Percentiles rank a stretch among this genome's conserved stretches.
These are phyloP conservation scores for Gryon sp. DNA, from an alignment of 1,140 invertebrate species.

Conservation along the genomic window DNA sequence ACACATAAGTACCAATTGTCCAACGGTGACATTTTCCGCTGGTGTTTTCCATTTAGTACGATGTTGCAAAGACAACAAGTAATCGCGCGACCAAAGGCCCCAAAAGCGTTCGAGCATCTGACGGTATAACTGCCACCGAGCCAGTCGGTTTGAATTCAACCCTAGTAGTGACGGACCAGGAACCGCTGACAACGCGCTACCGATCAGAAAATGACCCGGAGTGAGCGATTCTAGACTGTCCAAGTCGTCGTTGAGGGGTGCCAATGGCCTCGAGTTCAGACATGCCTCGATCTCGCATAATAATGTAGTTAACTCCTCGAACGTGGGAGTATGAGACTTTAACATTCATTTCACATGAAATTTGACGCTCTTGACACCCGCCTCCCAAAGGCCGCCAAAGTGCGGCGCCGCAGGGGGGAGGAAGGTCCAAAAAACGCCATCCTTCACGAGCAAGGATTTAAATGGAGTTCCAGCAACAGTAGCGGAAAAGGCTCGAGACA, in stretches of 20 bases:
- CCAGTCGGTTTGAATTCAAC: too few species aligned
- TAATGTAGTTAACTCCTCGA: constrained; percentile 59
- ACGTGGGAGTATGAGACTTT: constrained; percentile 24
- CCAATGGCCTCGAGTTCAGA: constrained; percentile 60
- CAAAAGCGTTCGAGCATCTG: too few species aligned
- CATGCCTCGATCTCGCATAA: constrained; percentile 39
- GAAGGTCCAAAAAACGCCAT: not conserved
- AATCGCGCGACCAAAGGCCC: not conserved
- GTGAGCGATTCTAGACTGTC: too few species aligned
- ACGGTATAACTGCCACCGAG: too few species aligned
- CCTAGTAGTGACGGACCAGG: too few species aligned
- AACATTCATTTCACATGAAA: constrained; percentile 49
- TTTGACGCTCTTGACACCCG: constrained; percentile 11
- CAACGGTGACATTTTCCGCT: too few species aligned
- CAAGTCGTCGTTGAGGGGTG: not conserved
- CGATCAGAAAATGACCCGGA: too few species aligned
- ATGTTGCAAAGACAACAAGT: too few species aligned
- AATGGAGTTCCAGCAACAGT: not conserved
- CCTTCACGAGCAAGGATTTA: not conserved
- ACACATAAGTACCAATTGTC: too few species aligned
- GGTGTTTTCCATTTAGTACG: too few species aligned
- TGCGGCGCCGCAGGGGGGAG: constrained; percentile 33
- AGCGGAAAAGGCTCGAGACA: constrained; percentile 7
- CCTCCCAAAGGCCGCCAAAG: constrained; percentile 66
- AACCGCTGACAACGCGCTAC: too few species aligned